Evolutionary conservation across 1,140 invertebrate species (phyloP), one percentile per base, ranked within the genome.

Genomic region (Mya arenaria): DNA sequence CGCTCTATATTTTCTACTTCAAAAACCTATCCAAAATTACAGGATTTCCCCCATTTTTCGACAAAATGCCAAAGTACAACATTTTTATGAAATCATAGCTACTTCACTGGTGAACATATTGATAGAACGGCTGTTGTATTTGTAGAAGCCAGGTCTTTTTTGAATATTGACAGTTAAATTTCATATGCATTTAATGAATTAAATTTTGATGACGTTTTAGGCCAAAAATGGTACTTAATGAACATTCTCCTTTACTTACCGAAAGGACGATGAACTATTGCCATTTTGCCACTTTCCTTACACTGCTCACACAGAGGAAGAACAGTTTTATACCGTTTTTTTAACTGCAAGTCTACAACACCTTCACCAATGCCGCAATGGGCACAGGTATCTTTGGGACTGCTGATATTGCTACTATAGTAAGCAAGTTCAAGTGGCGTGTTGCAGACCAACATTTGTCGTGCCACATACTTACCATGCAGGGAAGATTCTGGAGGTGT

Each of bases 281-380:
- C 3, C n/a, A 10, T 30, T 55, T 55, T 52, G 4, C 1, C 0
- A 28, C 19, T 15, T n/a, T 19, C 39, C 55, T 17, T 71, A n/a
- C 66, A 71, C 28, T 13, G 25, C 8, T 30, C 4, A 32, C 66
- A 71, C 23, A 52, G 8, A 30, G 66, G 39, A 1, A 71, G 34
- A 52, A 71, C 66, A 23, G 44, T 71, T 71, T 55, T 71, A 32
- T 55, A 71, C 30, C 23, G 2, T 17, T 28, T n/a, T 55, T 34
- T 71, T 4, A 71, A 34, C 28, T 44, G 0, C n/a, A 15, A 25
- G 23, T 71, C 68, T 5, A 13, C 34, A 13, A 1, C 41, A 30
- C 41, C 8, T 15, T 71, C 34, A 23, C 23, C 44, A 6, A 19
- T 8, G n/a, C 4, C 39, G 55, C 44, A 71, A 0, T 34, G 34